phyloP scores from a whole-genome alignment of 2,797 vertebrate species.

The Pseudochirops cupreus region DNA sequence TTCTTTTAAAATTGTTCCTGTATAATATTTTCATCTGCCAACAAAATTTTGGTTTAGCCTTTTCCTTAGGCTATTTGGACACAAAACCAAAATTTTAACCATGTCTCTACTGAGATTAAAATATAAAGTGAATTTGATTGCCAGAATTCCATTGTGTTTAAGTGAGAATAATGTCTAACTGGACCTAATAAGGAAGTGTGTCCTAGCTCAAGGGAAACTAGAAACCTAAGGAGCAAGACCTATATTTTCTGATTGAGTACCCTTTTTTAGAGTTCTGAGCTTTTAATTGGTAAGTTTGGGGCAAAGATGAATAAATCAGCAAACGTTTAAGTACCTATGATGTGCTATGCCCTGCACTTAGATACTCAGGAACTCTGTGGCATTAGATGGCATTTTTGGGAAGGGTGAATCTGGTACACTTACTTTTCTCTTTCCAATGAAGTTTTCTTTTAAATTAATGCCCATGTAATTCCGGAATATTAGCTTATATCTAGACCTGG shows the following conservation, averaged over 20 bases:
- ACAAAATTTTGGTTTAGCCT: not conserved
- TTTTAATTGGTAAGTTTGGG: not conserved
- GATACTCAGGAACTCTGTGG: not conserved
- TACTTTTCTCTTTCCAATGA: slow-evolving; percentile 24
- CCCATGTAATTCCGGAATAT: slow-evolving; percentile 21
- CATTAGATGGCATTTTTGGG: slow-evolving; percentile 31
- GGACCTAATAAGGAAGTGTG: not conserved
- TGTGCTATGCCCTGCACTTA: not conserved
- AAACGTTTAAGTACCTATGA: not conserved
- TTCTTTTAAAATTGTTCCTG: slow-evolving; percentile 44
- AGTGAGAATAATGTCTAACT: slow-evolving; percentile 24
- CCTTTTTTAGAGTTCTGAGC: slow-evolving; percentile 25
- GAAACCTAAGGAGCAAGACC: not conserved
- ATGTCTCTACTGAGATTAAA: not conserved
- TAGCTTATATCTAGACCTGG: not conserved
- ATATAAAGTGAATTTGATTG: slow-evolving; percentile 19
- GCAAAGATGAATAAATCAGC: slow-evolving; percentile 13
- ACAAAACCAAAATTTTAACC: slow-evolving; percentile 37
- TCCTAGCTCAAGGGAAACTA: slow-evolving; percentile 23
- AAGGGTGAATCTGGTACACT: slow-evolving; percentile 38
- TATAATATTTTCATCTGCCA: slow-evolving; percentile 36
- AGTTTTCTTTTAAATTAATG: slow-evolving; percentile 43
- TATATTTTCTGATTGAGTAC: not conserved
- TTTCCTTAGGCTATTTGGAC: slow-evolving; percentile 16
- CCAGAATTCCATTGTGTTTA: slow-evolving; percentile 51